Conservation (phyloP, 2,113 vertebrate species). For the Eulemur rufifrons region DNA sequence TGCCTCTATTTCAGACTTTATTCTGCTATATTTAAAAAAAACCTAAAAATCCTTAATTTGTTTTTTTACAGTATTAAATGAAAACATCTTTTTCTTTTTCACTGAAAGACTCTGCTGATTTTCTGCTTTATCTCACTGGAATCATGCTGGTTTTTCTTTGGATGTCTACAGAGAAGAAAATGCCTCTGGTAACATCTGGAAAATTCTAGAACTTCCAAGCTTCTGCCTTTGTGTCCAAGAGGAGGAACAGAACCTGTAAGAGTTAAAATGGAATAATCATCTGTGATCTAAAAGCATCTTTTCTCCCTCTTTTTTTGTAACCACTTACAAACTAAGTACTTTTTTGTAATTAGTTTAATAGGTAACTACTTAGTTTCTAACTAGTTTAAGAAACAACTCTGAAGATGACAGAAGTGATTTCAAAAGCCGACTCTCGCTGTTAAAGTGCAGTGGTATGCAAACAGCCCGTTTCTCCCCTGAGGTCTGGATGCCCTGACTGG, state of each 20-base stretch:
- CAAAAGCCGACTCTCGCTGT: neutral
- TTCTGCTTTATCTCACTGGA: neutral
- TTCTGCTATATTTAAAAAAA: neutral
- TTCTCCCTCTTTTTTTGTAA: neutral
- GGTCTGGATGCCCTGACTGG: accelerated
- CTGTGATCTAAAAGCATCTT: neutral
- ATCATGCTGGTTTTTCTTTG: neutral
- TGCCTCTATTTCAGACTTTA: neutral
- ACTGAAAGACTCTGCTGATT: neutral
- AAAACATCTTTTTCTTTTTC: neutral
- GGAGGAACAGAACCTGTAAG: neutral
- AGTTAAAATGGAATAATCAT: neutral
- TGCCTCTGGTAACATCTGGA: neutral
- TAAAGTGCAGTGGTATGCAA: neutral
- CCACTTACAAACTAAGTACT: too few species aligned
- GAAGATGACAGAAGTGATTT: neutral
- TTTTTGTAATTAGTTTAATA: too few species aligned
- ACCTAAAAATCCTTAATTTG: too few species aligned
- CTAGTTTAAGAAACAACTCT: neutral
- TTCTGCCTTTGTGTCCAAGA: neutral
- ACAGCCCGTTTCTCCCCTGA: too few species aligned
- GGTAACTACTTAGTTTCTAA: neutral
- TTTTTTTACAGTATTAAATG: neutral
- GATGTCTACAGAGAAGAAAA: neutral
- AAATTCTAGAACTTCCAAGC: neutral